Evolutionary conservation across 2,797 vertebrate species (phyloP).

Genomic region (Okamejei kenojei): DNA sequence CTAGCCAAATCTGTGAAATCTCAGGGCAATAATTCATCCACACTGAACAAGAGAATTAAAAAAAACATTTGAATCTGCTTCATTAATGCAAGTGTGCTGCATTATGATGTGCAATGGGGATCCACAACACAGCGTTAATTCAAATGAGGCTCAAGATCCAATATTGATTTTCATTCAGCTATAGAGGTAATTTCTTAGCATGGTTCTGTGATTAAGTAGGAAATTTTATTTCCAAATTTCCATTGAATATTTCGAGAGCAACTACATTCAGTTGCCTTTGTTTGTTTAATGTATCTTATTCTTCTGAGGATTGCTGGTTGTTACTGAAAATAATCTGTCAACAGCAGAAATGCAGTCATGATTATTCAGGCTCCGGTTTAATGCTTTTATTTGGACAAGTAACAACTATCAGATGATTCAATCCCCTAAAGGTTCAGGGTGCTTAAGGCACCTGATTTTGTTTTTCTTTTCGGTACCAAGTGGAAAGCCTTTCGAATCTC

Average conservation of each 20-base stretch:
- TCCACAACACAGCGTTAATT: neutral
- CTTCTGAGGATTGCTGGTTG: neutral
- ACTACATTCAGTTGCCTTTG: neutral
- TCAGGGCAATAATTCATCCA: no score
- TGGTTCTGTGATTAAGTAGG: neutral
- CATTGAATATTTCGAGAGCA: neutral
- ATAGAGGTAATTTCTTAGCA: neutral
- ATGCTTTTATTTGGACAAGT: neutral
- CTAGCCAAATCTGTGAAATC: no score
- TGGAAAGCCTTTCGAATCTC: neutral
- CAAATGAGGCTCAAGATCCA: neutral
- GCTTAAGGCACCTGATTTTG: conserved; percentile 15
- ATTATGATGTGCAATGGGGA: neutral
- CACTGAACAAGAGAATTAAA: neutral
- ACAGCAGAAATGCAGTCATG: neutral
- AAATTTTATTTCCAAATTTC: neutral
- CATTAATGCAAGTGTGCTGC: neutral
- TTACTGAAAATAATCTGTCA: neutral
- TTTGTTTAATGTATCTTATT: neutral
- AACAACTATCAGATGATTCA: neutral
- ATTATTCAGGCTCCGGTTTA: neutral
- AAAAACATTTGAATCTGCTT: neutral
- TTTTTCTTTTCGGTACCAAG: conserved; percentile 2
- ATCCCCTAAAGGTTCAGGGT: neutral
- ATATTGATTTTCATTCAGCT: neutral